phyloP scores from a whole-genome alignment of 2,888 invertebrate genomes.

The Leuctra nigra region DNA sequence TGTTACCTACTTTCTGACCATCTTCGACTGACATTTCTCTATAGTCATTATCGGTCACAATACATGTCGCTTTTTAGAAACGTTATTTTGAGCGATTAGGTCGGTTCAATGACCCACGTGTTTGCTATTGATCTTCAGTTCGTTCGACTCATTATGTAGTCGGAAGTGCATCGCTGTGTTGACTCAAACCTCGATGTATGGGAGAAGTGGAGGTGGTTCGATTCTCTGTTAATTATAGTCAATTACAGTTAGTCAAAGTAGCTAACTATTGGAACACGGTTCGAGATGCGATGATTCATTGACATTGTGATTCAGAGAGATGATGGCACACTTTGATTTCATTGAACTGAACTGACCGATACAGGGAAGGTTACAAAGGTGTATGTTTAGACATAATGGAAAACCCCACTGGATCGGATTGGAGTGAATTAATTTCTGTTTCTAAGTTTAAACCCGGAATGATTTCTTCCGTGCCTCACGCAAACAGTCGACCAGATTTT shows the following conservation, averaged over 20 bases:
- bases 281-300: not conserved
- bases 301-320: not conserved
- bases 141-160: constrained; percentile 5
- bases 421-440: not conserved
- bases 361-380: not conserved
- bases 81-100: too few relatives aligned
- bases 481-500: not conserved
- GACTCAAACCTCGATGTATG: not conserved
- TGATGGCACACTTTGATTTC: not conserved
- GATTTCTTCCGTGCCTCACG: constrained; percentile 8
- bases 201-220: not conserved
- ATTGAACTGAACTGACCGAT: too few relatives aligned
- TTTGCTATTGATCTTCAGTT: not conserved
- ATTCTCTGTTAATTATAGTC: constrained; percentile 1
- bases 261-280: not conserved
- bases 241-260: not conserved
- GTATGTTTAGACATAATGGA: not conserved
- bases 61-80: too few relatives aligned
- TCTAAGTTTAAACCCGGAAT: not conserved
- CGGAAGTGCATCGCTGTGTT: constrained; percentile 3
- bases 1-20: too few relatives aligned
- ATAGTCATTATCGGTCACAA: too few relatives aligned
- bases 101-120: not conserved
- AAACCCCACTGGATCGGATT: not conserved
- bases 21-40: too few relatives aligned